Base-by-base conservation (phyloP, 2,797 vertebrate genomes). In the Pipistrellus pygmaeus region DNA sequence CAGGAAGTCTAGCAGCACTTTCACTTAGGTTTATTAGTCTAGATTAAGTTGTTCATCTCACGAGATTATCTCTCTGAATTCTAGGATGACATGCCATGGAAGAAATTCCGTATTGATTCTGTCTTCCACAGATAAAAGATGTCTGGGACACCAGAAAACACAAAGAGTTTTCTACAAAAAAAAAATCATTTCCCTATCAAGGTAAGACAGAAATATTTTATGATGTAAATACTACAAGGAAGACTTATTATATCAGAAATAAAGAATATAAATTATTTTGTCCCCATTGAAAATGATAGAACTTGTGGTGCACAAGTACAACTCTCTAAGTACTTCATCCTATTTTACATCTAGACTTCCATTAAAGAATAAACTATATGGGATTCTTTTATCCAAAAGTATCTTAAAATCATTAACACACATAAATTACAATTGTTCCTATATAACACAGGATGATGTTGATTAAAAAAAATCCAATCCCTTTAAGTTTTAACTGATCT, bases 61-160 rank as follows among this genome's bases (percentile, higher is more conserved):
- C n/a, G 27, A 95, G 88, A 87, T 85, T 78, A 75, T 94, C 85
- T 92, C 53, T 95, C 32, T 69, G n/a, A 38, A 44, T 72, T 76
- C 20, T 84, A 87, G 84, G 2, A 96, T 62, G n/a, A 27, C 32
- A 85, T 84, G 53, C 25, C 51, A 35, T 38, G 23, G 77, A 93
- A 69, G 30, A 89, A 96, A 93, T 89, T 60, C 44, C 10, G 0
- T 68, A 91, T 78, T 64, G 77, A 95, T 90, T 95, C 71, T 94
- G 48, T 95, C 64, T 93, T 85, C 69, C 17, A 68, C 8, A 90
- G 64, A 91, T 84, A 95, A 97, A 95, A 90, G 57, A 85, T 76
- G 32, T 35, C 4, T 41, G 90, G 85, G 69, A 76, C 57, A 96
- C 66, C 23, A 88, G 30, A 83, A 82, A 95, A 93, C 23, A 44